Conservation (phyloP, 2,113 vertebrate genomes). For the Amphiprion ocellaris region DNA sequence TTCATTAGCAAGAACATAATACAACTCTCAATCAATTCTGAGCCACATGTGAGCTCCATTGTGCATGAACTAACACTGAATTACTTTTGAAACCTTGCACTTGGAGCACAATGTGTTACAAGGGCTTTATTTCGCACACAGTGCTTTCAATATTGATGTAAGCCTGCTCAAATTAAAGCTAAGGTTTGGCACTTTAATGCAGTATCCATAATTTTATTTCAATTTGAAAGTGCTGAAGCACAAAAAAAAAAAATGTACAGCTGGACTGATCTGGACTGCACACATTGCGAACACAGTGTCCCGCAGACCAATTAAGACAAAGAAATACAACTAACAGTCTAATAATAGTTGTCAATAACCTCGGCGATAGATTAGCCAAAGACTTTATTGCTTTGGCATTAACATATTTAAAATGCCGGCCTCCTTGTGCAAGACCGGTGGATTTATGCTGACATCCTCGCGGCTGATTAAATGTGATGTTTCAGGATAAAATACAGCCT, state of each 20-base stretch:
- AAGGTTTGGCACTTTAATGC: conserved; percentile 32
- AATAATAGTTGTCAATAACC: conserved; percentile 63
- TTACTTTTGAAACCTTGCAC: conserved; percentile 16
- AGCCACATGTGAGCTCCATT: neutral
- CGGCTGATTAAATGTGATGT: conserved; percentile 76
- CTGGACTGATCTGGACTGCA: neutral
- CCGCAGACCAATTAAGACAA: conserved; percentile 33
- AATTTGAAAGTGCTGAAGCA: neutral
- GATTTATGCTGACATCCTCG: conserved; percentile 66
- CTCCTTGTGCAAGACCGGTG: conserved; percentile 45
- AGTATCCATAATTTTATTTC: conserved; percentile 23
- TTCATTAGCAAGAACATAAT: too few relatives aligned
- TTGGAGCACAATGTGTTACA: neutral
- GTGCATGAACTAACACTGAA: neutral
- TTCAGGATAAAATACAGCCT: conserved; percentile 75
- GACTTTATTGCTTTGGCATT: conserved; percentile 70
- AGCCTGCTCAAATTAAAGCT: conserved; percentile 30
- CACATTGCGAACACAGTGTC: conserved; percentile 2
- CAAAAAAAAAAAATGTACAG: neutral
- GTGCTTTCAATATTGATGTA: conserved; percentile 16
- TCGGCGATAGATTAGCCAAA: conserved; percentile 47
- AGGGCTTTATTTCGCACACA: neutral
- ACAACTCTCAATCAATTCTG: neutral
- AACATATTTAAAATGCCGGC: conserved; percentile 77
- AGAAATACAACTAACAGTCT: conserved; percentile 47